Base-by-base conservation (phyloP, 1,140 invertebrate genomes). In the Copidosoma floridanum region DNA sequence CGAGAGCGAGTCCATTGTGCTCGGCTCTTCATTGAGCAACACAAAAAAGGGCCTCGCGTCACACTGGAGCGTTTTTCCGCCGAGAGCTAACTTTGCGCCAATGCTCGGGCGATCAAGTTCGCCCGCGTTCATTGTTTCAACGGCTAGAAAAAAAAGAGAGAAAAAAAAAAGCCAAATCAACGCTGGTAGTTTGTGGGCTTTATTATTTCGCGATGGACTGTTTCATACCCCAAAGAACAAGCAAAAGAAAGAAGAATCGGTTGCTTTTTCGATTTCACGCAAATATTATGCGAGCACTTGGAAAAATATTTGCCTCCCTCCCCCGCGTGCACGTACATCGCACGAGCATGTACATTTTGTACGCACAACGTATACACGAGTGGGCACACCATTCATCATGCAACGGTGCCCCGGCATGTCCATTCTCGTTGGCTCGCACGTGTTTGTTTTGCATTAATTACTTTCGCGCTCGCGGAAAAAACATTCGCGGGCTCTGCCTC, bases 11-110 rank as follows among this genome's bases (percentile, higher is more conserved):
- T 26, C 52, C 38, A 54, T 54, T 54, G 52, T 54, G 24, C 8
- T 2, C 2, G 37, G 21, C 14, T 53, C 24, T 43, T 18, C 38
- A 43, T 54, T 54, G 52, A 54, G n/a, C n/a, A n/a, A n/a, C n/a
- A n/a, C n/a, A n/a, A n/a, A 43, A 53, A 54, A 40, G 29, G 43
- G 38, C 52, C n/a, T 43, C 52, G 38, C 40, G 52, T 54, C 38
- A 43, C 26, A 43, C 26, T n/a, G 26, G 43, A 53, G 24, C 37
- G 35, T 37, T 53, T 53, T 38, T 41, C 37, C 32, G 32, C n/a
- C n/a, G n/a, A n/a, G n/a, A n/a, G 32, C 14, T n/a, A 38, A 37
- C 21, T 12, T 53, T 37, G 51, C 38, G 24, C n/a, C n/a, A n/a
- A n/a, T n/a, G n/a, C n/a, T n/a, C 29, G 7, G 7, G 52, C 52